Evolutionary conservation across 2,797 vertebrate species (phyloP).

Genomic region (Brachymystax lenok): DNA sequence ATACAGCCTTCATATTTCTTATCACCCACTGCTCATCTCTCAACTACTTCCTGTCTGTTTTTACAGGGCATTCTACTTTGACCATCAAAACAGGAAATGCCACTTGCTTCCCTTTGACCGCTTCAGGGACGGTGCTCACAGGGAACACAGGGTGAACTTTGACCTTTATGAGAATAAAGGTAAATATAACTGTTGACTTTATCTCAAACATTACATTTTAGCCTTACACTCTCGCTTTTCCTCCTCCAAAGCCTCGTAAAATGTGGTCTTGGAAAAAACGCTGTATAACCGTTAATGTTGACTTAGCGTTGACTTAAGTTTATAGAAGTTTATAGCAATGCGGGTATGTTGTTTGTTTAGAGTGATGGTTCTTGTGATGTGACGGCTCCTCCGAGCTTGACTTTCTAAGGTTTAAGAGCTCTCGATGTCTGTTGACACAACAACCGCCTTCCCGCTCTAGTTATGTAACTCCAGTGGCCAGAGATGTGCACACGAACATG

Average conservation of each 20-base stretch:
- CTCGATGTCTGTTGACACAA: conserved; percentile 56
- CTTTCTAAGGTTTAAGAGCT: conserved; percentile 15
- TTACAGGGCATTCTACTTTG: conserved; percentile 93
- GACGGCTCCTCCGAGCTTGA: not conserved
- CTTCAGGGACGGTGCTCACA: conserved; percentile 85
- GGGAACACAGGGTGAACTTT: conserved; percentile 82
- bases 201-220: conserved; percentile 28
- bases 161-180: conserved; percentile 98
- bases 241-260: conserved; percentile 17
- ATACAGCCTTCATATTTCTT: conserved; percentile 49
- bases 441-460: conserved; percentile 7
- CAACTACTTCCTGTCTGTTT: conserved; percentile 56
- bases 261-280: not conserved
- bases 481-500: conserved; percentile 50
- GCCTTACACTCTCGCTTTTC: not conserved
- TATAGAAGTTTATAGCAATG: not conserved
- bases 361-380: conserved; percentile 19
- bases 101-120: conserved; percentile 94
- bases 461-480: conserved; percentile 35
- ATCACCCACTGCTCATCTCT: conserved; percentile 56
- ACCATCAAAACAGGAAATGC: conserved; percentile 90
- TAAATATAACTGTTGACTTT: conserved; percentile 60
- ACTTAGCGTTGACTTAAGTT: not conserved
- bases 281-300: not conserved
- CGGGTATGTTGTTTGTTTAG: conserved; percentile 7